Percentiles rank a stretch among this genome's conserved stretches.
phyloP scores from a whole-genome alignment of 2,888 invertebrate genomes.

The Artemia sinica region DNA sequence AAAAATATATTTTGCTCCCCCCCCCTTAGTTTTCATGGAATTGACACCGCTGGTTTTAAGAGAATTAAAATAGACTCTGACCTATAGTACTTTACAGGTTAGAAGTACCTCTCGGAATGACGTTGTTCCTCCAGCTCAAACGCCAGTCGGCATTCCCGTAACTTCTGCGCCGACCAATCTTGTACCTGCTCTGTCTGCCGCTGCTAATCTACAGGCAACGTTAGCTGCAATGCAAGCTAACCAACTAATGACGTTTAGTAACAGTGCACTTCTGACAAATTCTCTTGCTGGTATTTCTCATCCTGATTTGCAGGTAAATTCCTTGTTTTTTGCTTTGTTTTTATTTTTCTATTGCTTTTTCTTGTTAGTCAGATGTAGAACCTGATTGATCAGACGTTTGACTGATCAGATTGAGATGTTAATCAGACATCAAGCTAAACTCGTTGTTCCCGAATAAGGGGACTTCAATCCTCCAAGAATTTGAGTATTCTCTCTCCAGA shows the following conservation, averaged over 20 bases:
- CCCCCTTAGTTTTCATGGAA: too few relatives aligned
- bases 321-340: background rate
- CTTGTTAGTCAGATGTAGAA: too few relatives aligned
- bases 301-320: background rate
- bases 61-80: too few relatives aligned
- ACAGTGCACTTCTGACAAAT: background rate
- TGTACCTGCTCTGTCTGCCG: slow-evolving; percentile 27
- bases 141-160: background rate
- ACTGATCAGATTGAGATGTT: too few relatives aligned
- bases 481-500: too few relatives aligned
- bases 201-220: slow-evolving; percentile 33
- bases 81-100: background rate
- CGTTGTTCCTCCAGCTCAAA: background rate
- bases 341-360: too few relatives aligned
- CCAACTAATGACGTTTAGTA: slow-evolving; percentile 28
- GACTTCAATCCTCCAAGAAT: too few relatives aligned
- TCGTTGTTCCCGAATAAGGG: too few relatives aligned
- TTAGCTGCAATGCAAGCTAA: slow-evolving; percentile 35
- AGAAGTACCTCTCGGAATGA: background rate
- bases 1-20: too few relatives aligned
- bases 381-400: too few relatives aligned
- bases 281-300: background rate
- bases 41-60: too few relatives aligned
- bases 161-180: background rate
- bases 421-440: too few relatives aligned